Evolutionary conservation across 2,113 vertebrate genomes (phyloP), one percentile per base, ranked within the genome.

Genomic region (Syngnathus typhle): DNA sequence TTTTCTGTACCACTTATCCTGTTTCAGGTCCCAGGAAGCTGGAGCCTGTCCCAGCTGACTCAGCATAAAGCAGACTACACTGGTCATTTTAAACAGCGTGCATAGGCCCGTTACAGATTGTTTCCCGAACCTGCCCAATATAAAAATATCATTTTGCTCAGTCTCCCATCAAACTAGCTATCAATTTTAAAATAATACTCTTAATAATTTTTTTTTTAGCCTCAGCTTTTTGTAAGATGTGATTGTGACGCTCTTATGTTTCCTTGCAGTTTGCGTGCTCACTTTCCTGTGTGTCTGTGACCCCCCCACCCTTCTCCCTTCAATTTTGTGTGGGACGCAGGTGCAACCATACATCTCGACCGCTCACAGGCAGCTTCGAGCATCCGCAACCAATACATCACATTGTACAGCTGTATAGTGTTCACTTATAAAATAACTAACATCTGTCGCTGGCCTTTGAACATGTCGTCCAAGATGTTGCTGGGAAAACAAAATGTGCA

Each of bases 361-460:
- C 70, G 72, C 78, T 79, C 74, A 37, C 1, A 63, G 58, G 69
- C 78, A 74, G 56, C 79, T 88, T 68, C 72, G 69, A 73, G 46
- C 46, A 10, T 49, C 2, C 46, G 19, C 7, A 6, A 49, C 18
- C 7, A 18, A 49, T 13, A 8, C 18, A 19, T 49, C 18, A 49
- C 44, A 6, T 43, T 8, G 27, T 43, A 43, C 41, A 43, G 41
- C 2, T 12, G 41, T 46, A 46, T 46, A n/a, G 3, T 69, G 60
- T 71, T 81, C 80, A 63, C 81, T 86, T 70, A 72, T 76, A 58
- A 69, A 74, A 77, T 79, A 68, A 85, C 85, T 74, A 78, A 74
- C 78, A 78, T 73, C 68, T 54, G 44, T 74, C 74, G 58, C 44
- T 64, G 51, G 74, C 72, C 65, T 83, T 81, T 64, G 55, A 65